Evolutionary conservation across 2,888 invertebrate species (phyloP), one percentile per base, ranked within the genome.

Genomic region (Melieria crassipennis): DNA sequence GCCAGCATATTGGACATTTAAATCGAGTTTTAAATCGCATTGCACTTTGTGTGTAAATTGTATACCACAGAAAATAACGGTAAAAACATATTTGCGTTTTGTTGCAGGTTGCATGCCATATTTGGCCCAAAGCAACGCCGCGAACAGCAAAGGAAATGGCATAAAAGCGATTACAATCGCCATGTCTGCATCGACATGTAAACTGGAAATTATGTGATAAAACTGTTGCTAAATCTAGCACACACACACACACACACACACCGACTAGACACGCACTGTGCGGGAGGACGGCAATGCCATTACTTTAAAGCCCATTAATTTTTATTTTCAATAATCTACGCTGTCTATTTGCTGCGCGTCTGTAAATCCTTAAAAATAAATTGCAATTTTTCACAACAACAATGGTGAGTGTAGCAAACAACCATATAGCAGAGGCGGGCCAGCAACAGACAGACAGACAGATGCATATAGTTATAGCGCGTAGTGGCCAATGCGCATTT

Each of bases 301-400:
- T 65, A 30, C 60, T 65, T 60, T 50, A 66, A 73, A 70, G 52
- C 10, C 73, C 73, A 76, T 76, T 69, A 70, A 75, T 76, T 75
- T 71, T 71, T 77, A 76, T 76, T 77, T 30, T 75, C 70, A 73
- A 73, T 76, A 71, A 77, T 74, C 72, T 71, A 69, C 70, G 50
- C 68, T 57, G 65, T 69, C 69, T 11, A 58, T 63, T 62, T 63
- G 50, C 58, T 63, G 60, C 62, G 68, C 66, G 70, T 69, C 62
- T 71, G 70, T 65, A 72, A 77, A 73, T 76, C 76, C 74, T 70
- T 69, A 71, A 62, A 77, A 73, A 77, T 76, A 74, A 76, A 76
- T 76, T 71, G 70, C 57, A 63, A 55, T 13, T 73, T 69, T 62
- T 70, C 50, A 56, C 7, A 63, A 67, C 57, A 69, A 50, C 42